A percentile compares a stretch with the other conserved stretches of the same genome.
Evolutionary conservation across 2,797 vertebrate species (phyloP).

Genomic region (Picus viridis): DNA sequence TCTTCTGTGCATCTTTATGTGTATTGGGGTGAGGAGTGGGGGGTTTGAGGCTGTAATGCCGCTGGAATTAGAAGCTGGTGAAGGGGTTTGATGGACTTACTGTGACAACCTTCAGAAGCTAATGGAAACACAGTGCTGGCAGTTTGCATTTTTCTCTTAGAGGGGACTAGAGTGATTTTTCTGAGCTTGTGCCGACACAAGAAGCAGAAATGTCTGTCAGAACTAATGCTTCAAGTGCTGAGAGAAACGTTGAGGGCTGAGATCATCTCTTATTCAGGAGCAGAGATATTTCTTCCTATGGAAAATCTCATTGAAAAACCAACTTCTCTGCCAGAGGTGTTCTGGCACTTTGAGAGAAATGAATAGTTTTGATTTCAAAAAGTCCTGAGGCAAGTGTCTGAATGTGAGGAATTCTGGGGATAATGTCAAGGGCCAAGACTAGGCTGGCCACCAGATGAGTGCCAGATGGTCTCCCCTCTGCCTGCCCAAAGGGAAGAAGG

Average conservation of each 20-base stretch:
- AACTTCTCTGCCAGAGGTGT: not conserved
- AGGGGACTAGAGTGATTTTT: not conserved
- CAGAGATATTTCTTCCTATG: not conserved
- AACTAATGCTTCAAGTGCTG: not conserved
- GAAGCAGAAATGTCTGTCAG: not conserved
- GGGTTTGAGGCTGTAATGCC: not conserved
- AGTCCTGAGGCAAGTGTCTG: not conserved
- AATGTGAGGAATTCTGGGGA: not conserved
- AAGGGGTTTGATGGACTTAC: not conserved
- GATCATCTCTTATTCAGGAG: not conserved
- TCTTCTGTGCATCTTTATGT: not conserved
- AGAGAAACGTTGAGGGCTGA: not conserved
- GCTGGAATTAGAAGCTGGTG: not conserved
- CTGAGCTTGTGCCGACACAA: not conserved
- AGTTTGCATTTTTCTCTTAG: not conserved
- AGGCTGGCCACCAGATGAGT: no score
- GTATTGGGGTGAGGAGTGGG: accelerated
- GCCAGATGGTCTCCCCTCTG: no score
- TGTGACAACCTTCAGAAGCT: not conserved
- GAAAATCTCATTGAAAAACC: not conserved
- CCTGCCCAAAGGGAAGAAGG: no score
- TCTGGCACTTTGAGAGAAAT: not conserved
- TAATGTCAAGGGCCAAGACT: no score
- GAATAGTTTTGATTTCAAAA: not conserved
- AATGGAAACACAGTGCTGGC: not conserved